These are phyloP conservation scores for Deladenus siricidicola DNA, from an alignment of 2,888 invertebrate species.

Conservation along the genomic window DNA sequence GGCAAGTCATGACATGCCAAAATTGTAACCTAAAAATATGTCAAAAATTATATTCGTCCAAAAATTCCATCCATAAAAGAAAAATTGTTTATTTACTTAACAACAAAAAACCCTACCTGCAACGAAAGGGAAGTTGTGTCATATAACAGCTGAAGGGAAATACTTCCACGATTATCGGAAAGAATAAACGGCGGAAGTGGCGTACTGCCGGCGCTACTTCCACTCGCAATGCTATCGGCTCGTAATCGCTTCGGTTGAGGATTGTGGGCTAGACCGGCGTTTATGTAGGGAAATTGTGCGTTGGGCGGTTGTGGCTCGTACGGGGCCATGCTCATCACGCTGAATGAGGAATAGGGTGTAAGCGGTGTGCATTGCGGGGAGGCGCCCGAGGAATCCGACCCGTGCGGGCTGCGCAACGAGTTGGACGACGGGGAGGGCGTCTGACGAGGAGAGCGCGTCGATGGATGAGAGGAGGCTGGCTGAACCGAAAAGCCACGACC, in stretches of 20 bases:
- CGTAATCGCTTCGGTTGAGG: not conserved
- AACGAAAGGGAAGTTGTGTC: conserved; percentile 42
- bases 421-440: not conserved
- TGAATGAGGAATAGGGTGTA: conserved; percentile 24
- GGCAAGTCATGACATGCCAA: conserved; percentile 44
- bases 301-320: not conserved
- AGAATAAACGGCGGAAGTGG: conserved; percentile 3
- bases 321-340: conserved; percentile 6
- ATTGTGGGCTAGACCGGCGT: conserved; percentile 1
- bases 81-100: not conserved
- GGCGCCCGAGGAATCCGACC: conserved; percentile 22
- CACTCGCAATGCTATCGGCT: not conserved
- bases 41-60: not conserved
- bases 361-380: conserved; percentile 30
- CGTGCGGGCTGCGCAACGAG: conserved; percentile 32
- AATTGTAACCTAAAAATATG: conserved; percentile 35
- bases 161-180: conserved; percentile 36
- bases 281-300: conserved; percentile 2
- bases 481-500: not conserved
- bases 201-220: not conserved
- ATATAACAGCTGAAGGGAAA: conserved; percentile 46
- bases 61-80: not conserved
- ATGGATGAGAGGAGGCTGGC: not conserved
- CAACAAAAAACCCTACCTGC: conserved; percentile 27
- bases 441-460: not conserved